Base-by-base conservation (phyloP, 2,113 vertebrate genomes). In the Mandrillus leucophaeus region DNA sequence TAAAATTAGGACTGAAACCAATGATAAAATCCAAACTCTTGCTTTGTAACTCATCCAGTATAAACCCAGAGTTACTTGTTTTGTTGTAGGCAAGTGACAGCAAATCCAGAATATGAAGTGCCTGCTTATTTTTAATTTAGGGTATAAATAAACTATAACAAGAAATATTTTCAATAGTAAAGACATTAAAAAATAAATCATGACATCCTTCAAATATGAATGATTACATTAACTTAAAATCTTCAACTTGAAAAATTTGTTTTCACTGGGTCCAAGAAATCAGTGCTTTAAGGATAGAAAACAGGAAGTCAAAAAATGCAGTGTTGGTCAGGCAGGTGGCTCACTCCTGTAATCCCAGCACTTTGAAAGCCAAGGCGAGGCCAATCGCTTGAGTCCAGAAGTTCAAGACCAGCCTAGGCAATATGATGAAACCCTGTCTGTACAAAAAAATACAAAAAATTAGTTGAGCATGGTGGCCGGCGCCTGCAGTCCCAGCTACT, bases 251-350 rank as follows among this genome's bases (percentile, higher is more conserved):
- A 92, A 88, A 59, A 85, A 16, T 0, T 57, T 90, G 50, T 75
- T 80, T 94, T 97, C 86, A 50, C 14, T 59, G 90, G 73, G 75
- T 94, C 40, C 59, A 94, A 94, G 92, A 97, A 95, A 97, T 95
- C 27, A 73, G 88, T 94, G 79, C 89, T 96, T 92, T 96, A 88
- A 95, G 80, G 70, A 90, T 84, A 95, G 93, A 98, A 97, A 97
- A 97, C 12, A 92, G 92, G 61, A 96, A 97, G 70, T 93, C 97
- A 72, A 97, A 96, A 98, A 98, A 93, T 73, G 79, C 1, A 1
- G 93, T 92, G 61, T 64, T 32, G 61, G 27, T 64, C 61, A 64
- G 12, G 61, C 6, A 30, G 27, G 61, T 64, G 61, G 27, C 61
- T 32, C 12, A 30, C 27, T 64, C 61, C 61, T 64, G 12, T 64